Evolutionary conservation across 2,888 invertebrate genomes (phyloP), one percentile per base, ranked within the genome.

Genomic region (Acrocera orbiculus): DNA sequence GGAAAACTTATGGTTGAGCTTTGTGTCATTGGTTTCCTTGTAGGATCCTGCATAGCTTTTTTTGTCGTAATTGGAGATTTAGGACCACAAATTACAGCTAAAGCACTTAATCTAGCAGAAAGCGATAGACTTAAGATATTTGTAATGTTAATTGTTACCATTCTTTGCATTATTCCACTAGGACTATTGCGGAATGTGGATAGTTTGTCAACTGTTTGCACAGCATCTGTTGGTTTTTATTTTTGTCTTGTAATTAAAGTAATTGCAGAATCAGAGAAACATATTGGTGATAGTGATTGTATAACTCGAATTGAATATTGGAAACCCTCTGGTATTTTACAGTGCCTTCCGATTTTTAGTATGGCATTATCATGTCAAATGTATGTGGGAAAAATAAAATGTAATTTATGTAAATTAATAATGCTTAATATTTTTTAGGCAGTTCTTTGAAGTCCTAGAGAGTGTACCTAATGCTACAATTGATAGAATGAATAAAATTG

Each of bases 1-100:
- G 95, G 95, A 15, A 95, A 95, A 54, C 64, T 92, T 40, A 65
- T 79, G 2, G 86, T 89, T 2, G 95, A 96, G 61, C 61, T 95
- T 8, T 82, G 90, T 42, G 85, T 92, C 44, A 89, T 95, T 47
- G 87, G 92, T 1, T 89, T 92, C 51, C 67, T 95, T 31, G 68
- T 95, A 57, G 95, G 95, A 8, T 90, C 93, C 0, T 85, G 90
- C 47, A 81, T 96, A 34, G 93, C 95, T 4, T 95, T 89, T 58
- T 87, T 90, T 58, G 93, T 96, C 13, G 89, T 96, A n/a, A 86
- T 96, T 43, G 96, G 96, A 2, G 96, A 96, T 56, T 65, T 96
- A 28, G 92, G 90, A 1, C 95, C 96, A 13, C 81, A 81, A 50
- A 86, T 95, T 37, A 65, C 90, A 13, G 72, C 81, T 0, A 82